Conservation (phyloP, 2,113 vertebrate species). For the Anthoscopus minutus region DNA sequence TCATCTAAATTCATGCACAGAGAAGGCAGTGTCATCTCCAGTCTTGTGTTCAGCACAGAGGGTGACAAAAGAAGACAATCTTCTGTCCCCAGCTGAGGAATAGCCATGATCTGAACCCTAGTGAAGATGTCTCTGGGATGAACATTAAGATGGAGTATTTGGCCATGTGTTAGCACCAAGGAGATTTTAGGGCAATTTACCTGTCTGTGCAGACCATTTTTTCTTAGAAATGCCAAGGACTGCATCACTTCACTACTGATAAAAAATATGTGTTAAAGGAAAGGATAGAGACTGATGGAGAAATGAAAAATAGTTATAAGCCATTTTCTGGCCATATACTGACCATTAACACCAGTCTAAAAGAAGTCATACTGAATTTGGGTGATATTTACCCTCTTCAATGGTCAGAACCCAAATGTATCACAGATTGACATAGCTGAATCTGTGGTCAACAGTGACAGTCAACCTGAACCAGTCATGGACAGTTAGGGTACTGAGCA, state of each 20-base stretch:
- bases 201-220: background rate
- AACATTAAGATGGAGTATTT: background rate
- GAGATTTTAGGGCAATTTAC: background rate
- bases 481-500: background rate
- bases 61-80: background rate
- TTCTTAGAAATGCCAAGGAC: background rate
- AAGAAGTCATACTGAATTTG: background rate
- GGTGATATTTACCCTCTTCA: background rate
- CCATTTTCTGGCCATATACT: background rate
- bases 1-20: background rate
- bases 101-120: background rate
- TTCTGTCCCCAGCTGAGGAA: background rate
- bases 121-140: background rate
- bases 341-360: background rate
- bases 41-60: background rate
- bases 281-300: background rate
- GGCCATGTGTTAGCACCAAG: background rate
- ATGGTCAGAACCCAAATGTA: background rate
- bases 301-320: background rate
- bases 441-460: background rate
- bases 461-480: fast-evolving
- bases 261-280: background rate
- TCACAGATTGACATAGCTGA: background rate
- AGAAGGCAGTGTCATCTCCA: background rate
- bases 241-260: background rate